These are phyloP conservation scores for Galagoides demidoff DNA, from an alignment of 2,797 vertebrate species.

Conservation along the genomic window DNA sequence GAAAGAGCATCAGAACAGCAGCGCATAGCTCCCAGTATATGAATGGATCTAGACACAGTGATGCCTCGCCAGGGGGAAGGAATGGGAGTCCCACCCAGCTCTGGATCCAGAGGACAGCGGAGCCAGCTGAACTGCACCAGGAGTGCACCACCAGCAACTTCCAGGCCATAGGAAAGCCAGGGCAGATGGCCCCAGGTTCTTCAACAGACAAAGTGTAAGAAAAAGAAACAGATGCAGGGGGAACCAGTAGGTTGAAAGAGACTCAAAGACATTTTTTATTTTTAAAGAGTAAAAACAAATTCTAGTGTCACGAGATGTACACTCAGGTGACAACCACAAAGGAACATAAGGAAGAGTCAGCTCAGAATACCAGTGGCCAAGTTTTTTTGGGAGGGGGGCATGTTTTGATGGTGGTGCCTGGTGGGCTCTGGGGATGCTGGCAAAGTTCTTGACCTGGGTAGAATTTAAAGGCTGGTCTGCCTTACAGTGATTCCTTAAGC, in stretches of 20 bases:
- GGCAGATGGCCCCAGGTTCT: too few species aligned
- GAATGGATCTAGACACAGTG: not conserved
- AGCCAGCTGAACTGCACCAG: too few species aligned
- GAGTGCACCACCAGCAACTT: not conserved
- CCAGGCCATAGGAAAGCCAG: not conserved
- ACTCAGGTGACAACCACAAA: not conserved
- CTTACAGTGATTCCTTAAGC: not conserved
- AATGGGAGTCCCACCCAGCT: not conserved
- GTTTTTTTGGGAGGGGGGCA: not conserved
- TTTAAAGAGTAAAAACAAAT: not conserved
- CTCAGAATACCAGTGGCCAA: not conserved
- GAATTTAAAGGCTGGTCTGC: not conserved
- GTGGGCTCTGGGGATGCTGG: not conserved
- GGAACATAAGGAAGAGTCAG: not conserved
- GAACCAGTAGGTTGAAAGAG: not conserved
- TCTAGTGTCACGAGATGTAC: rapidly evolving
- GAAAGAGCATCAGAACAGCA: rapidly evolving
- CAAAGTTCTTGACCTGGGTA: not conserved
- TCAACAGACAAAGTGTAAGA: not conserved
- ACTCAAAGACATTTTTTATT: not conserved
- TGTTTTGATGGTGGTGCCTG: not conserved
- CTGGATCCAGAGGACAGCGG: not conserved
- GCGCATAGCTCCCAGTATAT: rapidly evolving
- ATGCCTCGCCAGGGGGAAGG: not conserved
- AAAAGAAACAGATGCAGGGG: not conserved